Evolutionary conservation across 2,113 vertebrate genomes (phyloP).

Genomic region (Pelecanoides urinatrix): DNA sequence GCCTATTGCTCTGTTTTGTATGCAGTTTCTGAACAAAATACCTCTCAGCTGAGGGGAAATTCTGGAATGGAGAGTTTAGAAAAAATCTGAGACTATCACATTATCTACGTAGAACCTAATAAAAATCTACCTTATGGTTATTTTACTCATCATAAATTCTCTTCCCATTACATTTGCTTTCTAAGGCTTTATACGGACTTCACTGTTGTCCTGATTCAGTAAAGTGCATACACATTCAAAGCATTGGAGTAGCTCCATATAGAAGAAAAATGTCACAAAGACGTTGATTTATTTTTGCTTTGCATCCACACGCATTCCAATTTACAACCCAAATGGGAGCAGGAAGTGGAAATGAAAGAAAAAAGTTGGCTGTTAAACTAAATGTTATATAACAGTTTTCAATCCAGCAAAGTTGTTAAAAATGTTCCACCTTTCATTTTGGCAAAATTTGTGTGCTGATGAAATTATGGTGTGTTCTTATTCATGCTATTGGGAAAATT

Average conservation of each 20-base stretch:
- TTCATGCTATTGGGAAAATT: not conserved
- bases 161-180: not conserved
- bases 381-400: not conserved
- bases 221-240: not conserved
- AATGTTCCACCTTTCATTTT: not conserved
- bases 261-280: not conserved
- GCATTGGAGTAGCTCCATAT: not conserved
- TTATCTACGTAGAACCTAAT: not conserved
- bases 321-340: not conserved
- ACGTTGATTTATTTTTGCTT: not conserved
- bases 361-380: not conserved
- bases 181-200: not conserved
- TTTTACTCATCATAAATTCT: not conserved
- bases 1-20: not conserved
- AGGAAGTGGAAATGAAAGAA: not conserved
- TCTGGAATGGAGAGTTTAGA: not conserved
- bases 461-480: not conserved
- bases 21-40: not conserved
- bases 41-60: not conserved
- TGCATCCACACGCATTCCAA: not conserved
- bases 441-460: not conserved
- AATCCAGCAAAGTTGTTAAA: not conserved
- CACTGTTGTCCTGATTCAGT: not conserved
- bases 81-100: not conserved
- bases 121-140: not conserved